Base-by-base conservation (phyloP, 1,140 invertebrate genomes). In the Neodiprion pinetum region DNA sequence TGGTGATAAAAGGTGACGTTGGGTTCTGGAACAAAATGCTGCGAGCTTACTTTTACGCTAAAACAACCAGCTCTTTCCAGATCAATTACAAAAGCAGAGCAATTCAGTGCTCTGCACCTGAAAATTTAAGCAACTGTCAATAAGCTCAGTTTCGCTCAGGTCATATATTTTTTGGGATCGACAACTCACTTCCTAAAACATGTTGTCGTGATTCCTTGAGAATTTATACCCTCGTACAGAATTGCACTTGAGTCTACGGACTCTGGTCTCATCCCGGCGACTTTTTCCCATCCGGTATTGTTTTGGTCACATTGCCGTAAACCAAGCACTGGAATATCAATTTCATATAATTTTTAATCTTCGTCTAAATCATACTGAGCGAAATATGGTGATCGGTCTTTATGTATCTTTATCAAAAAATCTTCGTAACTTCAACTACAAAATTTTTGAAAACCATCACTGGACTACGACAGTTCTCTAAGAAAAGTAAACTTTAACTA, bases 61-160 rank as follows among this genome's bases (percentile, higher is more conserved):
- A 83, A 82, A 48, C 86, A 88, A 23, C 80, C 75, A 72, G 79
- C 86, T 49, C 74, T 80, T 14, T 78, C 80, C n/a, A 84, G 82
- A 74, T 87, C 87, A 71, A 85, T 76, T 9, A 86, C 77, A 77
- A 83, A 88, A 50, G 82, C 85, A 17, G 78, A 85, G 75, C 86
- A 88, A 76, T 83, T 86, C 14, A 67, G 49, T 65, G 72, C 81
- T 71, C 76, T 71, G 69, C 85, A 87, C 17, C 85, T 86, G 72
- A 9, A 81, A 80, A 7, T 17, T 40, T 40, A 40, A 61, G 9
- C 53, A 9, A 61, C 53, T 8, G n/a, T 12, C 11, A 17, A 17
- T 61, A 61, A 61, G 53, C 9, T 61, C 11, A 17, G 2, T 5
- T 61, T 61, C 11, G 4, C 11, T 61, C n/a, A 65, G 5, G 47